A percentile compares a stretch with the other conserved stretches of the same genome.
Evolutionary conservation across 1,140 invertebrate species (phyloP).

Genomic region (Sogatella furcifera): DNA sequence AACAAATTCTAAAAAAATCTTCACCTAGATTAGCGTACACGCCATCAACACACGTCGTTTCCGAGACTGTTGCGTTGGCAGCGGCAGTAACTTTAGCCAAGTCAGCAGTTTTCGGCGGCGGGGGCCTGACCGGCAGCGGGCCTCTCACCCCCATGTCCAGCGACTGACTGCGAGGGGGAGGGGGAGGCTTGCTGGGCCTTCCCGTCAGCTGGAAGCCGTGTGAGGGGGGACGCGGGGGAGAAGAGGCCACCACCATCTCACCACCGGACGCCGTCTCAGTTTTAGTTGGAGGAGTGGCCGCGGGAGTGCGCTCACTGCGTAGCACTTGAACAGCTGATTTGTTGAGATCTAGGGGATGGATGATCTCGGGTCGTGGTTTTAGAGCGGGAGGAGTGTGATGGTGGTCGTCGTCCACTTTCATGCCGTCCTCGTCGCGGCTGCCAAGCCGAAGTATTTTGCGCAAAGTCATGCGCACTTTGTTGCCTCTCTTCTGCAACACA

Average conservation of each 20-base stretch:
- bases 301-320: slow-evolving; percentile 33
- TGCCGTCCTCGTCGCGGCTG: slow-evolving; percentile 38
- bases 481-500: slow-evolving; percentile 5
- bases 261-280: no score
- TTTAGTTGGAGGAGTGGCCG: no score
- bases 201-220: slow-evolving; percentile 9
- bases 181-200: slow-evolving; percentile 42
- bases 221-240: neutral
- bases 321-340: slow-evolving; percentile 66
- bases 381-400: slow-evolving; percentile 34
- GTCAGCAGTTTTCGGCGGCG: slow-evolving; percentile 12
- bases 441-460: slow-evolving; percentile 65
- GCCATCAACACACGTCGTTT: slow-evolving; percentile 5
- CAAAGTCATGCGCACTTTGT: slow-evolving; percentile 53
- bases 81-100: neutral
- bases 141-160: slow-evolving; percentile 34
- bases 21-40: slow-evolving; percentile 30
- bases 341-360: slow-evolving; percentile 77
- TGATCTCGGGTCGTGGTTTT: slow-evolving; percentile 67
- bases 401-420: slow-evolving; percentile 32
- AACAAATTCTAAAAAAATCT: no score
- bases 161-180: slow-evolving; percentile 44
- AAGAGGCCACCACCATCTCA: no score
- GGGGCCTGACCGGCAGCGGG: slow-evolving; percentile 38
- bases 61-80: neutral